phyloP scores from a whole-genome alignment of 2,113 vertebrate species.

The Podarcis raffonei region DNA sequence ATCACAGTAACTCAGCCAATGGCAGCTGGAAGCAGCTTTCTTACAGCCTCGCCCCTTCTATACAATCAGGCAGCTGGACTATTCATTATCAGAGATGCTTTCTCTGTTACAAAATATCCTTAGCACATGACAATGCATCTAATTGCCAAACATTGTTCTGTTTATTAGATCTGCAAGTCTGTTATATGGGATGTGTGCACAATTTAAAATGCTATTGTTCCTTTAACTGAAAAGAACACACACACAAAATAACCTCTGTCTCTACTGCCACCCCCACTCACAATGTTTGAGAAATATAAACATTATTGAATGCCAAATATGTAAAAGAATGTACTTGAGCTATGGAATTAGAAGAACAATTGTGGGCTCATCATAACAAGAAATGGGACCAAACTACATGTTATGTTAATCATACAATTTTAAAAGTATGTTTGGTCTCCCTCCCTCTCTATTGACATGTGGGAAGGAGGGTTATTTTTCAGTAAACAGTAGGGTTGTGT shows the following conservation, averaged over 20 bases:
- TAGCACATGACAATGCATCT: background rate
- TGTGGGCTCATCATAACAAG: background rate
- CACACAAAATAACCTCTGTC: background rate
- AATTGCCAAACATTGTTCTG: background rate
- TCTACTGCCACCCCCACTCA: background rate
- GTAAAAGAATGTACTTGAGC: background rate
- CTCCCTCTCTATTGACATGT: background rate
- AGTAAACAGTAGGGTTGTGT: background rate
- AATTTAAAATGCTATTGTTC: background rate
- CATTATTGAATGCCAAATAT: fast-evolving
- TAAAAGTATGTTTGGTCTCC: background rate
- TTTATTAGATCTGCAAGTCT: background rate
- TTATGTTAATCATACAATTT: background rate
- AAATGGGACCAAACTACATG: background rate
- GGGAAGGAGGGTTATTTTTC: background rate
- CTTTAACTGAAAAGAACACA: slow-evolving; percentile 20
- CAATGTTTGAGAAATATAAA: background rate
- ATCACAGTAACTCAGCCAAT: background rate
- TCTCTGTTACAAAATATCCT: background rate
- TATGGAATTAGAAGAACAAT: background rate
- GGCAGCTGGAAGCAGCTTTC: background rate
- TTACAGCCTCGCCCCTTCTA: background rate
- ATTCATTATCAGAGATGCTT: background rate
- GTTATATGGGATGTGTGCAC: background rate
- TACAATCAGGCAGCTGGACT: background rate